A percentile compares a stretch with the other conserved stretches of the same genome.
These are phyloP conservation scores for Dolichallabes microphthalmus DNA, from an alignment of 2,113 vertebrate genomes.

Conservation along the genomic window DNA sequence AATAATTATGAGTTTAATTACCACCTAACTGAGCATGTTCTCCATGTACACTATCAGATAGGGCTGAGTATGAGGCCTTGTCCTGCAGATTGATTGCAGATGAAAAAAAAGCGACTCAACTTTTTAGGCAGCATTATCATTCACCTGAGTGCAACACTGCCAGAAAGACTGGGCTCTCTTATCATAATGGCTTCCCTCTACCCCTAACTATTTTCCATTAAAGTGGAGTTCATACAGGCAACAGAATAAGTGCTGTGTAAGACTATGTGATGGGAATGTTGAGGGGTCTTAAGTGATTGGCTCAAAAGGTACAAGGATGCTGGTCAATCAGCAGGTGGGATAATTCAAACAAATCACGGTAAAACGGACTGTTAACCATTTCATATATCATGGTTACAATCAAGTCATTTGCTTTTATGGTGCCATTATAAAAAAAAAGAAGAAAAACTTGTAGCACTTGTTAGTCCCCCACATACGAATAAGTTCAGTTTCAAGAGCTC, in stretches of 20 bases:
- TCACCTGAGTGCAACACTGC: conserved; percentile 3
- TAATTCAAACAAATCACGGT: background rate
- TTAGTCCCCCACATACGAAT: background rate
- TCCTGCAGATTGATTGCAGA: conserved; percentile 6
- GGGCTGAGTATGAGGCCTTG: background rate
- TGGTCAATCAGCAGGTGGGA: conserved; percentile 10
- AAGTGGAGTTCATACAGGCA: conserved; percentile 28
- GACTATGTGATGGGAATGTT: background rate
- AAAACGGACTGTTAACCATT: background rate
- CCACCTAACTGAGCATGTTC: conserved; percentile 17
- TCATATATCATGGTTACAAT: background rate
- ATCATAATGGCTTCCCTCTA: conserved; percentile 31
- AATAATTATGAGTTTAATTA: conserved; percentile 48
- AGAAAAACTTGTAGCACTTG: too few species aligned
- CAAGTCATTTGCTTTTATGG: background rate
- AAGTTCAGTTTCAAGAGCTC: background rate
- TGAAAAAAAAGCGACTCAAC: background rate
- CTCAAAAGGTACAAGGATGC: background rate
- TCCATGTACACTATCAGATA: conserved; percentile 7
- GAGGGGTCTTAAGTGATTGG: background rate
- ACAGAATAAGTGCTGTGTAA: background rate
- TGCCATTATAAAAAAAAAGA: background rate
- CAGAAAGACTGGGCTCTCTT: conserved; percentile 14
- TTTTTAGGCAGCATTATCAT: conserved; percentile 31
- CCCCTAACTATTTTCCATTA: conserved; percentile 38